Evolutionary conservation across 1,140 invertebrate genomes (phyloP).

Genomic region (Bursaphelenchus mucronatus): DNA sequence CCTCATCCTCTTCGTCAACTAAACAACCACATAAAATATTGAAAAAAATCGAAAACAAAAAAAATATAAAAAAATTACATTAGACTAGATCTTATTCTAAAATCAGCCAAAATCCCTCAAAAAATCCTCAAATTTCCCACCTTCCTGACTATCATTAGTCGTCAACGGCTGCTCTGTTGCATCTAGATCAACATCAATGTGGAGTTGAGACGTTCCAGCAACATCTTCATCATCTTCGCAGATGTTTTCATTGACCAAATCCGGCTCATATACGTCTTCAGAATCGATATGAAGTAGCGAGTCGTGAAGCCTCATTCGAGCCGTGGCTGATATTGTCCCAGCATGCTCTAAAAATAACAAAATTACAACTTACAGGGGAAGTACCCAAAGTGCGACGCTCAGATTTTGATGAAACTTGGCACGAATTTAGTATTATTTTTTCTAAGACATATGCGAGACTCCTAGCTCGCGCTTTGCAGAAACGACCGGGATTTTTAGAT

Average conservation of each 20-base stretch:
- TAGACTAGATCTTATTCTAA: not conserved
- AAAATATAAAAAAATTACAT: no score
- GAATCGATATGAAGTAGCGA: not conserved
- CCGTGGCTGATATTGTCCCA: not conserved
- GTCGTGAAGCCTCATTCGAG: not conserved
- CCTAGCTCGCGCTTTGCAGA: no score
- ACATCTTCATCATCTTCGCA: conserved; percentile 3
- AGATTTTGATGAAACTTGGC: no score
- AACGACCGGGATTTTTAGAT: no score
- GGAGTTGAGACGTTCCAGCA: not conserved
- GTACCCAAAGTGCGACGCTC: no score
- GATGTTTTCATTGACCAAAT: not conserved
- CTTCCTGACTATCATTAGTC: not conserved
- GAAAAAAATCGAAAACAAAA: not conserved
- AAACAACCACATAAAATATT: no score
- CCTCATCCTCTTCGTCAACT: conserved; percentile 7
- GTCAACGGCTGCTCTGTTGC: not conserved
- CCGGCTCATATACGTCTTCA: not conserved
- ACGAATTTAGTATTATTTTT: no score
- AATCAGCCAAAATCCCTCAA: not conserved
- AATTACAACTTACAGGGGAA: no score
- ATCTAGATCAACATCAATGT: not conserved
- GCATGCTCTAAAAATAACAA: not conserved
- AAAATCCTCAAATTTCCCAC: not conserved
- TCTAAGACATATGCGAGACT: no score